These are phyloP conservation scores for Ormyrus rosae DNA, from an alignment of 2,888 invertebrate species.

Conservation along the genomic window DNA sequence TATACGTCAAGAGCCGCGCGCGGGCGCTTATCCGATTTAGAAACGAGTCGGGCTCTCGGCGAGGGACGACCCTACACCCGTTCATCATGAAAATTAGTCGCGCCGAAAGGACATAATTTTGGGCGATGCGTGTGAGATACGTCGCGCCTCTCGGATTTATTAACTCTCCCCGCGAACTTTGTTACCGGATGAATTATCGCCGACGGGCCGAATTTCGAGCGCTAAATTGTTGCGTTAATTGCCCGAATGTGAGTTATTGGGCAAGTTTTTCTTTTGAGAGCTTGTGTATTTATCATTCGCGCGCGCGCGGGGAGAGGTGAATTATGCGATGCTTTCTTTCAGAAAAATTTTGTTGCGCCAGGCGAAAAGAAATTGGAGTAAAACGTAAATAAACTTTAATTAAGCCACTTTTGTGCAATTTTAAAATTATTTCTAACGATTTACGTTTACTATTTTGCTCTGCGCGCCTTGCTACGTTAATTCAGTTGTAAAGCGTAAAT, in stretches of 20 bases:
- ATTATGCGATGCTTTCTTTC: no score
- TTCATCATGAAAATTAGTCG: slow-evolving; percentile 4
- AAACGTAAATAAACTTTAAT: no score
- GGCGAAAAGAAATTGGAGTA: no score
- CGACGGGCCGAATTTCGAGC: slow-evolving; percentile 19
- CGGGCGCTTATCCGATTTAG: slow-evolving; percentile 24
- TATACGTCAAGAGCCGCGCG: background rate
- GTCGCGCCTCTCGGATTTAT: slow-evolving; percentile 17
- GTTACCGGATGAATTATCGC: background rate
- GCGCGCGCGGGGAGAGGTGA: no score
- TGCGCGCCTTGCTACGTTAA: no score
- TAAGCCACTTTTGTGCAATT: no score
- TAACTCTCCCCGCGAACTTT: background rate
- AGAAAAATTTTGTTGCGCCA: no score
- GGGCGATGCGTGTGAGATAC: background rate
- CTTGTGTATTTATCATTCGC: background rate
- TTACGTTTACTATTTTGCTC: no score
- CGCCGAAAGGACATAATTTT: slow-evolving; percentile 24
- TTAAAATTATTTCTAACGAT: no score
- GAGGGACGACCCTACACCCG: background rate
- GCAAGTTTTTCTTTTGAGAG: background rate
- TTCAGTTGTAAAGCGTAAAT: no score
- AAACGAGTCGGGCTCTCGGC: background rate
- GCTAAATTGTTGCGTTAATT: slow-evolving; percentile 20
- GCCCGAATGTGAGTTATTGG: background rate